phyloP scores from a whole-genome alignment of 2,797 vertebrate species.

The Zenarchopterus dispar region DNA sequence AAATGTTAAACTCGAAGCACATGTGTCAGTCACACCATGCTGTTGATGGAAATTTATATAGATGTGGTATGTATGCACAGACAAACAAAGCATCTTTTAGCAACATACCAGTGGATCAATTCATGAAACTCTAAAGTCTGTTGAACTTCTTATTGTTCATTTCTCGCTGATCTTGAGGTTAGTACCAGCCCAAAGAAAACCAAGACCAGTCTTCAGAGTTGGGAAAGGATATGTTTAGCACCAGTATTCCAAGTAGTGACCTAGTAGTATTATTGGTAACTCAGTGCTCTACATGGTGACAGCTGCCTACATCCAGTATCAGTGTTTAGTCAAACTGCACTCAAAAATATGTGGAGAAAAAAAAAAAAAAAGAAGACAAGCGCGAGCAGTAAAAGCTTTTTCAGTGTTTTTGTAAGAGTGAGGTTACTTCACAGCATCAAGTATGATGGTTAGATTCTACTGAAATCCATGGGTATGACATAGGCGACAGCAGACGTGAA shows the following conservation, averaged over 20 bases:
- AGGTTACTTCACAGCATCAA: slow-evolving; percentile 53
- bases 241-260: slow-evolving; percentile 42
- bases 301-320: slow-evolving; percentile 52
- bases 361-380: slow-evolving; percentile 36
- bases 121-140: slow-evolving; percentile 18
- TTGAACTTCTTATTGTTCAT: slow-evolving; percentile 30
- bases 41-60: no score
- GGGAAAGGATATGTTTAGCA: slow-evolving; percentile 33
- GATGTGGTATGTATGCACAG: neutral
- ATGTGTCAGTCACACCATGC: no score
- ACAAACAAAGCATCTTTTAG: neutral
- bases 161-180: slow-evolving; percentile 19
- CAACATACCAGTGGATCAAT: slow-evolving; percentile 40
- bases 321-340: slow-evolving; percentile 47
- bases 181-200: slow-evolving; percentile 28
- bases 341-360: slow-evolving; percentile 30
- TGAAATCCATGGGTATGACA: slow-evolving; percentile 33
- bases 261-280: slow-evolving; percentile 42
- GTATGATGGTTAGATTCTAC: slow-evolving; percentile 40
- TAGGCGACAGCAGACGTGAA: slow-evolving; percentile 40
- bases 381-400: slow-evolving; percentile 53
- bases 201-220: slow-evolving; percentile 24
- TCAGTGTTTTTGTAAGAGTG: slow-evolving; percentile 36
- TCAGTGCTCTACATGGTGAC: slow-evolving; percentile 43
- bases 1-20: no score